phyloP scores from a whole-genome alignment of 2,888 invertebrate species.

The Boloria selene region DNA sequence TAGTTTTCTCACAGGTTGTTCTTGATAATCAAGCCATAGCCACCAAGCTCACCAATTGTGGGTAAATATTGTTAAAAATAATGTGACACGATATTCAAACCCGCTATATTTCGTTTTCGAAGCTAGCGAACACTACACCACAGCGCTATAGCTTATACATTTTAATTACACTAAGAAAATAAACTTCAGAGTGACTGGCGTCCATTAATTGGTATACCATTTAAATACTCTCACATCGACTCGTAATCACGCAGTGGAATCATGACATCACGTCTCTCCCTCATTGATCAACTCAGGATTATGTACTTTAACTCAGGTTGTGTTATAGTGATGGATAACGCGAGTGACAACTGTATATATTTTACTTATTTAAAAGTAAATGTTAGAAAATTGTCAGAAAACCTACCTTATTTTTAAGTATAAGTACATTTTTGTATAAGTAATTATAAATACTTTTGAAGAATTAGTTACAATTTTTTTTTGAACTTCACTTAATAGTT shows the following conservation, averaged over 20 bases:
- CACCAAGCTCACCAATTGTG: too few relatives aligned
- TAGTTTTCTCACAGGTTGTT: too few relatives aligned
- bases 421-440: too few relatives aligned
- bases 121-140: neutral
- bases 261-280: slow-evolving; percentile 54
- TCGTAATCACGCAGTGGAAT: slow-evolving; percentile 47
- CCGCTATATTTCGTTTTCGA: neutral
- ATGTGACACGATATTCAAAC: too few relatives aligned
- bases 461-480: too few relatives aligned
- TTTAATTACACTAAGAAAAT: slow-evolving; percentile 2
- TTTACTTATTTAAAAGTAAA: neutral
- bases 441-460: too few relatives aligned
- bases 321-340: slow-evolving; percentile 38
- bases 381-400: too few relatives aligned
- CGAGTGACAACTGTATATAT: neutral
- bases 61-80: too few relatives aligned
- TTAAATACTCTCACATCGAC: slow-evolving; percentile 45
- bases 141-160: neutral
- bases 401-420: too few relatives aligned
- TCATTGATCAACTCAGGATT: slow-evolving; percentile 57
- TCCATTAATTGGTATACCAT: slow-evolving; percentile 31
- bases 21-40: too few relatives aligned
- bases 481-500: too few relatives aligned
- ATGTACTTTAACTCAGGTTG: slow-evolving; percentile 44
- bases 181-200: slow-evolving; percentile 1